Evolutionary conservation across 2,113 vertebrate species (phyloP).

Genomic region (Oenanthe oenanthe): DNA sequence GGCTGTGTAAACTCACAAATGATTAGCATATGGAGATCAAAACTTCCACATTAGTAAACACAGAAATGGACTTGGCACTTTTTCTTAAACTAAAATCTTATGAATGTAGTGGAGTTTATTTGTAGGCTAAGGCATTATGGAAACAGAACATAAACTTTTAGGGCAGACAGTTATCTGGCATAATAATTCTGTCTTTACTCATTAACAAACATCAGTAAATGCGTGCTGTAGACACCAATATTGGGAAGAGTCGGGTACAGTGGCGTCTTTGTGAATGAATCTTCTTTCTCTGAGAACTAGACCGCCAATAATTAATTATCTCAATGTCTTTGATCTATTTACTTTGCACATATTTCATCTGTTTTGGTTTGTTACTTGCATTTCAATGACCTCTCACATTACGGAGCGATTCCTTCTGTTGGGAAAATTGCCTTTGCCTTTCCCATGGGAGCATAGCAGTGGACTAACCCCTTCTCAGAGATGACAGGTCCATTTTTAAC

Average conservation of each 20-base stretch:
- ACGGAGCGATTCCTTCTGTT: conserved; percentile 11
- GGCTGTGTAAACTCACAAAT: not conserved
- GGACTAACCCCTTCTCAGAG: not conserved
- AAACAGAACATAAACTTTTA: not conserved
- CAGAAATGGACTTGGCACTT: not conserved
- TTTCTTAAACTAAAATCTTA: not conserved
- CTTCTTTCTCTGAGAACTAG: conserved; percentile 48
- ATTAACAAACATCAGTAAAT: conserved; percentile 29
- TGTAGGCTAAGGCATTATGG: not conserved
- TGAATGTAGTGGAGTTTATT: not conserved
- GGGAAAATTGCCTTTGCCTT: conserved; percentile 55
- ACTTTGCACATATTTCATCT: conserved; percentile 57
- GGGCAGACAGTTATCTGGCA: conserved; percentile 1
- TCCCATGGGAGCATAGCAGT: conserved; percentile 52
- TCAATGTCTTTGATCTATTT: conserved; percentile 63
- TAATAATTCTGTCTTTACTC: conserved; percentile 33
- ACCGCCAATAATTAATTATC: conserved; percentile 50
- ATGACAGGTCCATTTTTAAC: conserved; percentile 53
- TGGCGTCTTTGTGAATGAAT: conserved; percentile 58
- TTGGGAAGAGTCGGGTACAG: not conserved
- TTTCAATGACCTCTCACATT: conserved; percentile 59
- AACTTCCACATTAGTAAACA: not conserved
- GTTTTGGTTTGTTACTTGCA: conserved; percentile 65
- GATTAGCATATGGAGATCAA: not conserved
- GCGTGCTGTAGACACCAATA: not conserved